Evolutionary conservation across 2,797 vertebrate genomes (phyloP).

Genomic region (Sciurus vulgaris): DNA sequence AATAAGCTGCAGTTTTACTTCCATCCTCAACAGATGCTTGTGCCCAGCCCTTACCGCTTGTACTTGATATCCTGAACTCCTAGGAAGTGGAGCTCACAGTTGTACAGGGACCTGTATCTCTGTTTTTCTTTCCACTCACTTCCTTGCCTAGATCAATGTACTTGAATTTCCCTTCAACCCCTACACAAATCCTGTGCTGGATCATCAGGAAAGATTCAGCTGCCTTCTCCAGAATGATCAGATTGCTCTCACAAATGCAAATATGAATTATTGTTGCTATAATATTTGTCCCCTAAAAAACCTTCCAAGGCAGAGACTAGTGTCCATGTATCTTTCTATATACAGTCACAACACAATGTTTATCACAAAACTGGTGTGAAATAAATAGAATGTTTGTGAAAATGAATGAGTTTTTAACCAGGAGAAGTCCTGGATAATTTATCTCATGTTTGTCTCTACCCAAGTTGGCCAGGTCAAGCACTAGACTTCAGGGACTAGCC

Average conservation of each 20-base stretch:
- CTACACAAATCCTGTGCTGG: background rate
- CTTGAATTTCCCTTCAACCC: fast-evolving
- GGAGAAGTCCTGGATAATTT: background rate
- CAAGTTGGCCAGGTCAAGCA: background rate
- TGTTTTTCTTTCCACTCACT: background rate
- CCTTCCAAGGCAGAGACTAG: background rate
- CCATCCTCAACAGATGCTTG: background rate
- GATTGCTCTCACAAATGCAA: background rate
- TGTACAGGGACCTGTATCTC: fast-evolving
- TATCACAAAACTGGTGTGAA: background rate
- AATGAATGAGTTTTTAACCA: background rate
- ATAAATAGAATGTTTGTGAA: background rate
- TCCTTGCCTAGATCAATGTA: fast-evolving
- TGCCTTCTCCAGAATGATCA: too few relatives aligned
- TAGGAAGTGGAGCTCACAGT: fast-evolving
- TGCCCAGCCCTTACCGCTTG: too few relatives aligned
- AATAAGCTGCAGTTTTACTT: background rate
- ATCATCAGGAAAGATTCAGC: background rate
- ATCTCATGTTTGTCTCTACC: background rate
- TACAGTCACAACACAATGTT: background rate
- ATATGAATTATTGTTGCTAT: too few relatives aligned
- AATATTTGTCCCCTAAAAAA: background rate
- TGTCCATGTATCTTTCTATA: background rate
- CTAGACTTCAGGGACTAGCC: background rate
- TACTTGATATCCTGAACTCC: background rate